Evolutionary conservation across 2,888 invertebrate genomes (phyloP).

Genomic region (Teleogryllus oceanicus): DNA sequence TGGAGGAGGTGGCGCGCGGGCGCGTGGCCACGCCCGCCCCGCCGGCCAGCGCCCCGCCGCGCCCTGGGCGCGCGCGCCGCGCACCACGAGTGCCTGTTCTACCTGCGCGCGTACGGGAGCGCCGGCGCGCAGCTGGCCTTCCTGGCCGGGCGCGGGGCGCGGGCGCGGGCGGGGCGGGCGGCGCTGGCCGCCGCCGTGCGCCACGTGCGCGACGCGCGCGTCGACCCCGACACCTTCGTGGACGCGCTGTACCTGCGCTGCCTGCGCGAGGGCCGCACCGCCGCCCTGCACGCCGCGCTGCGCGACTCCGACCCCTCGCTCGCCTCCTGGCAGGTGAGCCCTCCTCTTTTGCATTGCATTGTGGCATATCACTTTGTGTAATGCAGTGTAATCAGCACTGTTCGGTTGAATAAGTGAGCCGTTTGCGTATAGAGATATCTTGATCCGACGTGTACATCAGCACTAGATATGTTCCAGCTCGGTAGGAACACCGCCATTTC

Average conservation of each 20-base stretch:
- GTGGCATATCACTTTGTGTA: too few species aligned
- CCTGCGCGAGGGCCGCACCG: slow-evolving; percentile 61
- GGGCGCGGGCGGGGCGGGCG: neutral
- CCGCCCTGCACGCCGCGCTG: slow-evolving; percentile 61
- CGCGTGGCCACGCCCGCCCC: slow-evolving; percentile 20
- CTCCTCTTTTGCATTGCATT: too few species aligned
- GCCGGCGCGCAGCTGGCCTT: slow-evolving; percentile 71
- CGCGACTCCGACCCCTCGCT: slow-evolving; percentile 63
- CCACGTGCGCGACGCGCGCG: slow-evolving; percentile 65
- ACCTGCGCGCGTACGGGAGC: slow-evolving; percentile 75
- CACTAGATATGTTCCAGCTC: too few species aligned
- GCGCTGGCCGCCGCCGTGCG: slow-evolving; percentile 61
- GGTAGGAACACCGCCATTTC: too few species aligned
- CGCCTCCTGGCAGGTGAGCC: slow-evolving; percentile 62
- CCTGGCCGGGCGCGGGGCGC: slow-evolving; percentile 46
- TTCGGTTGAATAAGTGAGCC: too few species aligned
- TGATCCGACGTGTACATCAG: too few species aligned
- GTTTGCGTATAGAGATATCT: too few species aligned
- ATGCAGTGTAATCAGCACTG: too few species aligned
- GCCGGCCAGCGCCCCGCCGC: neutral
- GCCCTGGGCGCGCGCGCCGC: slow-evolving; percentile 23
- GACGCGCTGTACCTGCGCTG: slow-evolving; percentile 66
- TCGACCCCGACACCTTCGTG: slow-evolving; percentile 67
- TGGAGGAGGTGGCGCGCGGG: slow-evolving; percentile 47
- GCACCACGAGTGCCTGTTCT: slow-evolving; percentile 77